Percentiles rank a stretch among this genome's conserved stretches.
Evolutionary conservation across 2,797 vertebrate genomes (phyloP).

Genomic region (Amblyraja radiata): DNA sequence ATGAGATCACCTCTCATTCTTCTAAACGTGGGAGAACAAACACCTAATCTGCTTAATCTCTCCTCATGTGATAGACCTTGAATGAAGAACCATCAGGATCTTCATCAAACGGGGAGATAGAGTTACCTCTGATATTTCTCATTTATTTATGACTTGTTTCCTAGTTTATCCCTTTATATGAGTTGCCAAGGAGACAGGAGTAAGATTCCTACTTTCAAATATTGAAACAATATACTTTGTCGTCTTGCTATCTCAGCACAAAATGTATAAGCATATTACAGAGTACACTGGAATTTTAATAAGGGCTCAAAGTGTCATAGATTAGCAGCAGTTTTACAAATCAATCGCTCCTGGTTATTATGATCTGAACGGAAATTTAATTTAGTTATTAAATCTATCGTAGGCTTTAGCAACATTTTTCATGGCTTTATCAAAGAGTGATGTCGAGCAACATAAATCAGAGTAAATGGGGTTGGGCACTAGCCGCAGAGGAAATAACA

Average conservation of each 20-base stretch:
- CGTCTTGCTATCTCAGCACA: neutral
- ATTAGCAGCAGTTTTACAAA: neutral
- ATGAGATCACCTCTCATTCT: no score
- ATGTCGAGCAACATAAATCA: neutral
- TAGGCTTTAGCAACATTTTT: neutral
- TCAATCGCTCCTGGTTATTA: neutral
- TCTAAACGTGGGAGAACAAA: no score
- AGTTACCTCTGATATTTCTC: neutral
- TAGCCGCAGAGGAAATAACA: neutral
- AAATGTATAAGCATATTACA: neutral
- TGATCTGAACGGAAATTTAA: neutral
- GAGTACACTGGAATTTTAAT: neutral
- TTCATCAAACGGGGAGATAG: neutral
- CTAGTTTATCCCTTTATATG: neutral
- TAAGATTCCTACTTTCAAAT: neutral
- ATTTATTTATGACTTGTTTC: neutral
- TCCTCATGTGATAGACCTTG: no score
- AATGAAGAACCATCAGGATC: neutral
- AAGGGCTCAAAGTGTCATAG: neutral
- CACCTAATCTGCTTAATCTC: no score
- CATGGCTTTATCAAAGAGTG: conserved; percentile 16
- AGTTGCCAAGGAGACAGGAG: neutral
- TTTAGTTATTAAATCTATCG: neutral
- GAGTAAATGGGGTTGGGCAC: neutral
- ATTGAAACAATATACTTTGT: neutral